Conservation (phyloP, 1,140 invertebrate species). For the Lasioglossum albipes region DNA sequence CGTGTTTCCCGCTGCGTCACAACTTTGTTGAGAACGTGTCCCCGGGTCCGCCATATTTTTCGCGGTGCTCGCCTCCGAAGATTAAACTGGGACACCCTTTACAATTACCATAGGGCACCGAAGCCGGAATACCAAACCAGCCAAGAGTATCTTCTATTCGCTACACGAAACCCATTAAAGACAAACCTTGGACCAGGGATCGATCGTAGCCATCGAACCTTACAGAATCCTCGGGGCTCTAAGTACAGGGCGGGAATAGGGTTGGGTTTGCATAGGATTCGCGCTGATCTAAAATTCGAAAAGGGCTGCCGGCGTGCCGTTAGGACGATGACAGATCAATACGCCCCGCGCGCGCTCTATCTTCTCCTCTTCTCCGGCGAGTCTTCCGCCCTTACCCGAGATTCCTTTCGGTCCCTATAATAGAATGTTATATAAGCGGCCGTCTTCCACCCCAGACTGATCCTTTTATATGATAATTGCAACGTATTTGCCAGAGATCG, state of each 20-base stretch:
- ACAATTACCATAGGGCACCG: not conserved
- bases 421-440: constrained; percentile 55
- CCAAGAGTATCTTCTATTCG: constrained; percentile 18
- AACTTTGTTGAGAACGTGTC: too few species aligned
- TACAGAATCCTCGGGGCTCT: constrained; percentile 10
- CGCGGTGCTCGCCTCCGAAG: too few species aligned
- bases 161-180: constrained; percentile 46
- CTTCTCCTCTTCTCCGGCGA: constrained; percentile 12
- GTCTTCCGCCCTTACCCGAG: constrained; percentile 36
- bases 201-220: constrained; percentile 47
- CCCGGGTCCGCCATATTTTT: too few species aligned
- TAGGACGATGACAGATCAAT: constrained; percentile 63
- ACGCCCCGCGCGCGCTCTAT: constrained; percentile 33
- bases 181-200: constrained; percentile 43
- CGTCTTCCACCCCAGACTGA: constrained; percentile 59
- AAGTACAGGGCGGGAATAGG: constrained; percentile 39
- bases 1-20: not conserved
- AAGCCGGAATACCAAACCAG: not conserved
- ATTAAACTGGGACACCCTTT: not conserved
- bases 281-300: constrained; percentile 64
- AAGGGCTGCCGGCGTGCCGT: constrained; percentile 36
- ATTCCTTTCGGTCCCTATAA: constrained; percentile 59
- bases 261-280: constrained; percentile 61
- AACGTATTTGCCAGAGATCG: constrained; percentile 68
- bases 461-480: constrained; percentile 77